Conservation (phyloP, 2,888 invertebrate species). For the Alviniconcha strummeri region DNA sequence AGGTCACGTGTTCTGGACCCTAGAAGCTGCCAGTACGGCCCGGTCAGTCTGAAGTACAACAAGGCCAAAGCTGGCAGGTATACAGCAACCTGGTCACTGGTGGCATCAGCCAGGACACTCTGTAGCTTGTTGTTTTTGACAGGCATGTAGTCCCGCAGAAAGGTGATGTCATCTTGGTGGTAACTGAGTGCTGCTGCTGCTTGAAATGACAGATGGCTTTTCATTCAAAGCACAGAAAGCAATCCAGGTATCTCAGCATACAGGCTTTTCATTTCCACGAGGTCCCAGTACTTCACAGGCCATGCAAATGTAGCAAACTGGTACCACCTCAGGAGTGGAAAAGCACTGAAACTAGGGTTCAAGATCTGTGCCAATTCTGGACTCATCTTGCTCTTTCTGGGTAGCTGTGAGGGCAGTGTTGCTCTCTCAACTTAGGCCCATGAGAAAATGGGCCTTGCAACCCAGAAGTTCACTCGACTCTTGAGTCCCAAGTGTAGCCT, state of each 20-base stretch:
- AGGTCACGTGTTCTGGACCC: neutral
- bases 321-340: neutral
- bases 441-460: constrained; percentile 11
- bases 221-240: neutral
- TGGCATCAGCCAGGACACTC: too few species aligned
- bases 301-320: constrained; percentile 8
- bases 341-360: neutral
- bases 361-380: neutral
- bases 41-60: neutral
- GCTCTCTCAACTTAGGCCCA: neutral
- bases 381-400: neutral
- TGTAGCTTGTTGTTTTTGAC: too few species aligned
- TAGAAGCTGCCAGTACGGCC: neutral
- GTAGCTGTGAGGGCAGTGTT: neutral
- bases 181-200: neutral
- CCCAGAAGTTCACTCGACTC: neutral
- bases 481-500: neutral
- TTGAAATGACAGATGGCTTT: neutral
- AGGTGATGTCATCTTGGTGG: too few species aligned
- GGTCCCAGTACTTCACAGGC: constrained; percentile 27
- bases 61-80: too few species aligned
- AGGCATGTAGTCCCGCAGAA: too few species aligned
- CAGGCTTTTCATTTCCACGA: constrained; percentile 30
- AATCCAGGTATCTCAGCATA: constrained; percentile 11
- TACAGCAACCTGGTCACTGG: too few species aligned